Evolutionary conservation across 2,888 invertebrate species (phyloP), one percentile per base, ranked within the genome.

Genomic region (Leptarthrus brevirostris): DNA sequence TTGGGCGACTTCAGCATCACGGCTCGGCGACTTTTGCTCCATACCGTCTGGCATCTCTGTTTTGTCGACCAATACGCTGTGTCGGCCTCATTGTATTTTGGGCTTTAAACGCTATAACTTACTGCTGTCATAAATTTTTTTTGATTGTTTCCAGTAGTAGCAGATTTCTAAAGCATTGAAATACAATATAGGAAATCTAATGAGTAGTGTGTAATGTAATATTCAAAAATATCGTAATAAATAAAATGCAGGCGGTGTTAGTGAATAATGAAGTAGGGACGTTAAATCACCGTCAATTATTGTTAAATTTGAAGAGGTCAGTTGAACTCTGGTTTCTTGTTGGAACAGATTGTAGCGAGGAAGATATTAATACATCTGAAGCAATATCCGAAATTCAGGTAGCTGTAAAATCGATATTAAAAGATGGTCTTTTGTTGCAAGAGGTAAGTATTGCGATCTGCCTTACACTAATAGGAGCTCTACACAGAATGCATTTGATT

Each of bases 301-400:
- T 79, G 20, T 34, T 74, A 10, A 77, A 78, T 61, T 71, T 79
- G 44, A 76, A 76, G 54, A 78, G 78, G 77, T 77, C 78, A n/a
- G 76, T 78, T 18, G 79, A 79, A 66, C 54, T 77, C 30, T 78
- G 77, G 77, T 78, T 78, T 52, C 40, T 78, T 3, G 70, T 70
- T 40, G 70, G 75, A 34, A 74, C 76, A 16, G 78, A 78, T 72
- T 71, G 71, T 22, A 16, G 61, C 2, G 70, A 75, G 10, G 74
- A 74, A 12, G 74, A 70, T 12, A 34, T 74, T 20, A 75, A 76
- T 52, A 52, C 40, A 26, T 26, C 52, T 4, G 75, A 75, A 56
- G 75, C 72, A 16, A 75, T 76, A 44, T 58, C 66, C 6, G 77
- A 77, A 49, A 75, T 79, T 5, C 75, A 77, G 18, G 52, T 53